Conservation (phyloP, 2,888 invertebrate species). For the Cantharis flavilabris region DNA sequence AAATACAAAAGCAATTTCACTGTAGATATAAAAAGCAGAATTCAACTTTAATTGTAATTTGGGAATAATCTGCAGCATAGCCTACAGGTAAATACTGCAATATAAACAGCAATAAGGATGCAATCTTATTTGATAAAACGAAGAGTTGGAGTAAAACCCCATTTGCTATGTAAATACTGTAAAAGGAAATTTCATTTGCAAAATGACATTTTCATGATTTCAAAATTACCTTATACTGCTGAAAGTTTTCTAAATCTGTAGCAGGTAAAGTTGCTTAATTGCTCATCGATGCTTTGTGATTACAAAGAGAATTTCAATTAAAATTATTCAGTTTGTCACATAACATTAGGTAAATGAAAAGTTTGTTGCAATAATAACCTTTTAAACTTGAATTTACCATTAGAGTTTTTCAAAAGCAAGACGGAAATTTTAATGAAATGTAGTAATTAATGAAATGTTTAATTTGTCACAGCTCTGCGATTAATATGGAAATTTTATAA, state of each 20-base stretch:
- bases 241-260: slow-evolving; percentile 20
- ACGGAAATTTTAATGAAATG: neutral
- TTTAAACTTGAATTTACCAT: neutral
- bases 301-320: slow-evolving; percentile 26
- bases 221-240: slow-evolving; percentile 26
- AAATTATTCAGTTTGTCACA: slow-evolving; percentile 22
- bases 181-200: slow-evolving; percentile 28
- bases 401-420: neutral
- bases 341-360: neutral
- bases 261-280: slow-evolving; percentile 28
- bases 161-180: slow-evolving; percentile 34
- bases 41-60: neutral
- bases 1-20: neutral
- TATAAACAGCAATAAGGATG: slow-evolving; percentile 44
- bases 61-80: neutral
- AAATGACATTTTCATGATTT: slow-evolving; percentile 30
- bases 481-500: neutral
- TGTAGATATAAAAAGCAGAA: neutral
- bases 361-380: slow-evolving; percentile 8
- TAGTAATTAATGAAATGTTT: neutral
- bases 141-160: slow-evolving; percentile 30
- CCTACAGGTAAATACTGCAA: slow-evolving; percentile 36
- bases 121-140: slow-evolving; percentile 40
- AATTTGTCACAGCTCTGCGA: neutral
- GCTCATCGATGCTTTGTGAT: slow-evolving; percentile 22